These are phyloP conservation scores for Hydrozoanthus gracilis DNA, from an alignment of 92 coral and sea anemone species.

Conservation along the genomic window DNA sequence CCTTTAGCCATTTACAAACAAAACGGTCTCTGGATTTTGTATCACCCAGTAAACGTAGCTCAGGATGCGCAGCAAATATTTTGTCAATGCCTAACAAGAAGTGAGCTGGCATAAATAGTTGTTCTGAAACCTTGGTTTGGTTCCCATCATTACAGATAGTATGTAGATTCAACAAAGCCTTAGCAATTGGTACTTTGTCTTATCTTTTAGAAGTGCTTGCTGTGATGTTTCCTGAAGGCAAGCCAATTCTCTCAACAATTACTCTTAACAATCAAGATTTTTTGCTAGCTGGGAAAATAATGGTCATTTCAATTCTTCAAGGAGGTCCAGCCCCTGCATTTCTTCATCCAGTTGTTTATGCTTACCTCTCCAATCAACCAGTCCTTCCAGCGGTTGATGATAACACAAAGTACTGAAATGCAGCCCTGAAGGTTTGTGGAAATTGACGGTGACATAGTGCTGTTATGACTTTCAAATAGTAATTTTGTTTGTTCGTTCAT, in stretches of 20 bases:
- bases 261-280: not conserved
- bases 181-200: too few species aligned
- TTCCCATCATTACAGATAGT: too few species aligned
- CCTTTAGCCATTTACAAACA: too few species aligned
- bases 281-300: not conserved
- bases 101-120: too few species aligned
- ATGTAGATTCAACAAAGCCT: too few species aligned
- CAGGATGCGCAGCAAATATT: too few species aligned
- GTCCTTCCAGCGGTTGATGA: slow-evolving; percentile 28
- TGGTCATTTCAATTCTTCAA: not conserved
- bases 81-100: too few species aligned
- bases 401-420: slow-evolving; percentile 21
- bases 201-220: too few species aligned
- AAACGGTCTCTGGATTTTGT: too few species aligned
- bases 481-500: not conserved
- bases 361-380: not conserved
- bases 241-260: not conserved
- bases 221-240: too few species aligned
- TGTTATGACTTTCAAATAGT: not conserved
- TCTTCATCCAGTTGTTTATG: not conserved
- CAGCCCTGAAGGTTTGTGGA: slow-evolving; percentile 39
- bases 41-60: too few species aligned
- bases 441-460: not conserved
- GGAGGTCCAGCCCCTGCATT: not conserved
- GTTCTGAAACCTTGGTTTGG: too few species aligned